Evolutionary conservation across 2,113 vertebrate genomes (phyloP).

Genomic region (Mobula birostris): DNA sequence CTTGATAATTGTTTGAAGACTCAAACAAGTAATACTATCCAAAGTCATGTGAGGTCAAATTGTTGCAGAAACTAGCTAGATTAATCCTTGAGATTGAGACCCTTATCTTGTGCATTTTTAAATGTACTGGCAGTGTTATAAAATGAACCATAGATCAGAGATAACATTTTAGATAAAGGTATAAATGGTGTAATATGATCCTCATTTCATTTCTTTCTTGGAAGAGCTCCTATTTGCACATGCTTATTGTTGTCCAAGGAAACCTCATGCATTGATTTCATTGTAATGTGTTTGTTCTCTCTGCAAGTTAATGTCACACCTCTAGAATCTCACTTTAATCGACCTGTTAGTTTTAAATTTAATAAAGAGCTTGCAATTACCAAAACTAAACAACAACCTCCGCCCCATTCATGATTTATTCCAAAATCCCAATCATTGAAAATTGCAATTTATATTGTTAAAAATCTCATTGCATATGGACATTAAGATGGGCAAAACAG

Average conservation of each 20-base stretch:
- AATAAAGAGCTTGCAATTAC: background rate
- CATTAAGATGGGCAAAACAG: background rate
- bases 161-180: constrained; percentile 53
- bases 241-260: background rate
- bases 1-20: constrained; percentile 58
- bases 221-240: background rate
- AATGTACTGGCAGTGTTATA: constrained; percentile 61
- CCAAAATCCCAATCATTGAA: background rate
- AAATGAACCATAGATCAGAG: constrained; percentile 58
- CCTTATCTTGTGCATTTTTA: constrained; percentile 61
- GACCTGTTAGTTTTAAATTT: background rate
- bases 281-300: background rate
- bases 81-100: constrained; percentile 73
- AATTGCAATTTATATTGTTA: background rate
- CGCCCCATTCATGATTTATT: background rate
- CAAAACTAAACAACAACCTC: background rate
- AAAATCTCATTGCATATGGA: constrained; percentile 15
- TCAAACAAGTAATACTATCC: constrained; percentile 58
- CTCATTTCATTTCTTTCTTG: constrained; percentile 21
- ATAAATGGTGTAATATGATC: constrained; percentile 35
- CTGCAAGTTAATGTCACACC: background rate
- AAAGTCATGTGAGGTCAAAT: constrained; percentile 69
- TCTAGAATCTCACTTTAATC: background rate
- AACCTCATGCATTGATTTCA: background rate
- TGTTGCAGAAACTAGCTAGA: constrained; percentile 58